These are phyloP conservation scores for Eptesicus fuscus DNA, from an alignment of 2,113 vertebrate genomes.

Conservation along the genomic window DNA sequence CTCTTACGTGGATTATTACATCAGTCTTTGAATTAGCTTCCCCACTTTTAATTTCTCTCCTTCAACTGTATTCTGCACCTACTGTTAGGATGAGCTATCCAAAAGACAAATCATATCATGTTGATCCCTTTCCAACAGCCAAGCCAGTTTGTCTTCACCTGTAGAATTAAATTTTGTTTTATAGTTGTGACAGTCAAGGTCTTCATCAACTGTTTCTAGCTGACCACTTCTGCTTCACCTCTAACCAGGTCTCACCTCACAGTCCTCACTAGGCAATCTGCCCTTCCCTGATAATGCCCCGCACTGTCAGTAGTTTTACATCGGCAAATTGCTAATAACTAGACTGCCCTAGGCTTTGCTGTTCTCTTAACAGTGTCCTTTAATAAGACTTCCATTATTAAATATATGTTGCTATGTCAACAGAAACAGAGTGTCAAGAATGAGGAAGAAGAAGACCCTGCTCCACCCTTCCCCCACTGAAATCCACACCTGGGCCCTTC, in stretches of 20 bases:
- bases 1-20: not conserved
- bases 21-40: not conserved
- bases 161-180: slow-evolving; percentile 1
- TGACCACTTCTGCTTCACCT: not conserved
- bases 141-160: not conserved
- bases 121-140: not conserved
- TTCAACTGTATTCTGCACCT: not conserved
- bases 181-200: not conserved
- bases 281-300: not conserved
- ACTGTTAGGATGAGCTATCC: not conserved
- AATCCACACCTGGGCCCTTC: not conserved
- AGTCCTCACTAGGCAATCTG: not conserved
- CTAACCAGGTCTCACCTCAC: not conserved
- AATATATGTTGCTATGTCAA: not conserved
- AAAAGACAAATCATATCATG: not conserved
- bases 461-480: not conserved
- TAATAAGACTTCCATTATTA: not conserved
- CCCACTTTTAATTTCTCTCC: not conserved
- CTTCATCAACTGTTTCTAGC: not conserved
- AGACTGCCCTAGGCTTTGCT: not conserved
- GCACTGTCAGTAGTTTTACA: not conserved
- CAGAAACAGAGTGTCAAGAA: not conserved
- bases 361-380: not conserved
- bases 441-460: not conserved
- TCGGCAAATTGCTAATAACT: not conserved